Percentiles rank a stretch among this genome's conserved stretches.
These are phyloP conservation scores for Sinhomidia bicolor DNA, from an alignment of 2,888 invertebrate genomes.

Conservation along the genomic window DNA sequence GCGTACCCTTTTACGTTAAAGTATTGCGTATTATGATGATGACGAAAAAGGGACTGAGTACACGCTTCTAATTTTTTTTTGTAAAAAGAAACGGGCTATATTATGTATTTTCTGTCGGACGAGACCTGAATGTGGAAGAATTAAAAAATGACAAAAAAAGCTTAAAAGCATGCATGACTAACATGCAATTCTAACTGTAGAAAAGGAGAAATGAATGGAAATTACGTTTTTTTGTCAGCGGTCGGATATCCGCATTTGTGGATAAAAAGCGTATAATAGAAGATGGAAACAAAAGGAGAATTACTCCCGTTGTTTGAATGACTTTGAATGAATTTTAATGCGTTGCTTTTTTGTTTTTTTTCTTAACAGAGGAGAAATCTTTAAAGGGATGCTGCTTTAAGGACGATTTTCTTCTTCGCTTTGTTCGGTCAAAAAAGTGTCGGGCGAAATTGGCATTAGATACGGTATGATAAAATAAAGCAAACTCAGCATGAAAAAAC, in stretches of 20 bases:
- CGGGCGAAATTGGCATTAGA: slow-evolving; percentile 69
- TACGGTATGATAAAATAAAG: slow-evolving; percentile 61
- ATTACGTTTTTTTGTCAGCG: slow-evolving; percentile 36
- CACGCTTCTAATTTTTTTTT: not conserved
- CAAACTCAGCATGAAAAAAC: not conserved
- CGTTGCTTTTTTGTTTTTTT: slow-evolving; percentile 34
- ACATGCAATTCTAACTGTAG: not conserved
- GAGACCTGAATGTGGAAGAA: slow-evolving; percentile 16
- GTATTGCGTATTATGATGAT: not conserved
- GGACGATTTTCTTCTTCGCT: slow-evolving; percentile 70
- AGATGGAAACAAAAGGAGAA: not conserved
- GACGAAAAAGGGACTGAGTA: not conserved
- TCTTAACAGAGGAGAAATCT: slow-evolving; percentile 65
- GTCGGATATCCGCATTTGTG: slow-evolving; percentile 63
- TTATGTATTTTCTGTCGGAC: slow-evolving; percentile 29
- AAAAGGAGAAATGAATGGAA: slow-evolving; percentile 33
- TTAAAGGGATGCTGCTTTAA: slow-evolving; percentile 67
- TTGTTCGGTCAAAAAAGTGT: slow-evolving; percentile 71
- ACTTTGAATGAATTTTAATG: slow-evolving; percentile 23
- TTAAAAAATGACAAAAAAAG: not conserved
- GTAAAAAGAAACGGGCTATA: slow-evolving; percentile 11
- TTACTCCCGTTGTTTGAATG: slow-evolving; percentile 19
- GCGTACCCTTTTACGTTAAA: not conserved
- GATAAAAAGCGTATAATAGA: slow-evolving; percentile 1
- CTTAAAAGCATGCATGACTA: not conserved